Base-by-base conservation (phyloP, 2,888 invertebrate genomes). In the Callosobruchus maculatus region DNA sequence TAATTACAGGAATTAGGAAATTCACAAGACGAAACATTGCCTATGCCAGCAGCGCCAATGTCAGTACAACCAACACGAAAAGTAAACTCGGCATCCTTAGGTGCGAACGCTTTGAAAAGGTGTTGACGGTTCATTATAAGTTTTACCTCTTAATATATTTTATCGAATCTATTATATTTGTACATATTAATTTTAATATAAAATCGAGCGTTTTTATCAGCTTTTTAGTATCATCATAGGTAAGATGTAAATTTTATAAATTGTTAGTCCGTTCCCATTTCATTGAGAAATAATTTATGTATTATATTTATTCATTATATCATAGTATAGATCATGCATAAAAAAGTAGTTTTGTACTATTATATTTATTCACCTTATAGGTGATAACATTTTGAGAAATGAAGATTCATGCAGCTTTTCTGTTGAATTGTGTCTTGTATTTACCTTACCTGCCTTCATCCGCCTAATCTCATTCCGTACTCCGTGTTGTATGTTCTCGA, bases 1-100 rank as follows among this genome's bases (percentile, higher is more conserved):
- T 13, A 77, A 31, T 87, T 90, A 81, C 89, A 95, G 93, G 94
- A 94, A 87, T 90, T 94, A 88, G 94, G 93, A 84, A 90, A 92
- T 85, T 86, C 89, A 22, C 88, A 88, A 74, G 87, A 88, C 81
- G 88, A 88, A 77, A 82, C 82, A 79, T 88, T 88, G 83, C 88
- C 88, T 81, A 89, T 88, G 83, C 89, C 89, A 85, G 88, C 93
- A 83, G 94, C 94, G 82, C 95, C 95, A 78, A 90, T 95, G 88
- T 95, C 95, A 75, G 95, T 95, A 85, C 95, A 95, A 88, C 95
- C 95, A 78, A 94, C 93, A 82, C 91, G 95, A 85, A 94, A 95
- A 90, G 91, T 92, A 82, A 92, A 91, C 86, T 89, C 92, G 81
- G 90, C 90, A 80, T 91, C 91, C 75, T 86, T 92, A 80, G 91